Conservation (phyloP, 1,140 invertebrate genomes). For the Pseudomyrmex sp. region DNA sequence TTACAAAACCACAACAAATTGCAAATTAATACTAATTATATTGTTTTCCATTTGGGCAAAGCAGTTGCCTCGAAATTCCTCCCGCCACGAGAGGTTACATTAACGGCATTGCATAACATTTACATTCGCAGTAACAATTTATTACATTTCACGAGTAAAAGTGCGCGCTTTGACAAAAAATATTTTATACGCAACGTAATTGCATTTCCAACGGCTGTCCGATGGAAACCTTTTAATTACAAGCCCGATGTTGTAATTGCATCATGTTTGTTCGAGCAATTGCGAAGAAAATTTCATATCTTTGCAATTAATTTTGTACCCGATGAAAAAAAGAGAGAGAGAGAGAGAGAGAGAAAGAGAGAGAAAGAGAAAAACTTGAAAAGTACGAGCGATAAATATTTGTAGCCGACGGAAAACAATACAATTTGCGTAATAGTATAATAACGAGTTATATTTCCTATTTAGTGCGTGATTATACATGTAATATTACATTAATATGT, state of each 20-base stretch:
- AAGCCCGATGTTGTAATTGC: slow-evolving; percentile 9
- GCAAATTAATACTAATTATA: slow-evolving; percentile 17
- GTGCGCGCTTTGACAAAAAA: slow-evolving; percentile 30
- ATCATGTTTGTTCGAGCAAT: slow-evolving; percentile 33
- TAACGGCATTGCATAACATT: background rate
- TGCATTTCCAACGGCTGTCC: slow-evolving; percentile 16
- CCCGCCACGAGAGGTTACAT: background rate
- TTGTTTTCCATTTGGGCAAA: background rate
- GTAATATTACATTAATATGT: background rate
- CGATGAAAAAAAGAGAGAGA: too few species aligned
- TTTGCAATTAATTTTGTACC: background rate
- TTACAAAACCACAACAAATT: background rate
- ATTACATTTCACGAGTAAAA: slow-evolving; percentile 41
- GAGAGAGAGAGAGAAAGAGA: too few species aligned
- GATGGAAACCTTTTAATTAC: slow-evolving; percentile 44
- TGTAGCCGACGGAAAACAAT: background rate
- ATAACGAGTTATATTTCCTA: background rate
- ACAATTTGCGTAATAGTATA: background rate
- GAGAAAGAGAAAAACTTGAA: background rate
- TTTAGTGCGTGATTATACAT: too few species aligned
- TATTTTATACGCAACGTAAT: slow-evolving; percentile 39
- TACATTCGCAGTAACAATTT: slow-evolving; percentile 1
- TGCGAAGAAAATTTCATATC: slow-evolving; percentile 16
- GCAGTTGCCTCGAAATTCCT: background rate
- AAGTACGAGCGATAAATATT: background rate